These are phyloP conservation scores for Sylvia borin DNA, from an alignment of 2,797 vertebrate genomes.

Conservation along the genomic window DNA sequence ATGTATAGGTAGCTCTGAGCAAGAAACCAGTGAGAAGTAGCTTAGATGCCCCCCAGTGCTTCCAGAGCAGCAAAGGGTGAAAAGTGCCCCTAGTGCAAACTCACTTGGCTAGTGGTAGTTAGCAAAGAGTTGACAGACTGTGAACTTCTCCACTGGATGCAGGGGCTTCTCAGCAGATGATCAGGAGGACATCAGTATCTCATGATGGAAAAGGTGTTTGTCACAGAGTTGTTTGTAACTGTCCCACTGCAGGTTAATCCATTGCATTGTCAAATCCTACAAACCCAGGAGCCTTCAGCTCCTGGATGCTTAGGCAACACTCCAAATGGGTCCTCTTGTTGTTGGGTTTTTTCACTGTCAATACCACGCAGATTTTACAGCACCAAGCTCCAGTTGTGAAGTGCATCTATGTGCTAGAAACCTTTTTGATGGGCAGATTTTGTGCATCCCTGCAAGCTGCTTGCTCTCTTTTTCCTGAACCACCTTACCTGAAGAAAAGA, in stretches of 20 bases:
- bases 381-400: background rate
- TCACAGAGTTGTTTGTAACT: background rate
- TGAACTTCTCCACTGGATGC: background rate
- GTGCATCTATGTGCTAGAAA: background rate
- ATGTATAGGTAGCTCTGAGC: background rate
- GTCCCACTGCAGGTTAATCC: background rate
- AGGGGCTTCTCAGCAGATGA: background rate
- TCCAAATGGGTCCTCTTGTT: background rate
- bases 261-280: background rate
- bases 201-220: background rate
- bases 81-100: background rate
- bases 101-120: background rate
- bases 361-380: background rate
- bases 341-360: background rate
- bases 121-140: background rate
- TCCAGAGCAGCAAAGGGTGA: background rate
- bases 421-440: background rate
- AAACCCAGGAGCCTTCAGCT: background rate
- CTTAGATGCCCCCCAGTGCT: background rate
- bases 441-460: background rate
- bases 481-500: background rate
- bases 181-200: background rate
- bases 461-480: background rate
- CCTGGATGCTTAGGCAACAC: background rate
- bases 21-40: background rate